Evolutionary conservation across 1,140 invertebrate species (phyloP).

Genomic region (Macrotrachela quadricornifera): DNA sequence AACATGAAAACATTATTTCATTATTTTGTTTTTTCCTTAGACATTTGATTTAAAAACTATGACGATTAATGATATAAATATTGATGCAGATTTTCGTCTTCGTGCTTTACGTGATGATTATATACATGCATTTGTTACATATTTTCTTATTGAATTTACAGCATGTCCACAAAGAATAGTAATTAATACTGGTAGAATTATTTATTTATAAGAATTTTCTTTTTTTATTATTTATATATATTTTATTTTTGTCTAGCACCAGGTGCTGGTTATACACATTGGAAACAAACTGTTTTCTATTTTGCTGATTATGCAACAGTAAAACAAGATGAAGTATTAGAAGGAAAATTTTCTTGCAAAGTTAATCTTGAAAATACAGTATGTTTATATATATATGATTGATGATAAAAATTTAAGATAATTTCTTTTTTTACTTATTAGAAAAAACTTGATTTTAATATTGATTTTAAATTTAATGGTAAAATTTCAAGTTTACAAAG

Average conservation of each 20-base stretch:
- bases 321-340: slow-evolving; percentile 1
- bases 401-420: neutral
- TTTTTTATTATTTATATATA: neutral
- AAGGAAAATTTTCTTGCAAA: slow-evolving; percentile 6
- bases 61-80: slow-evolving; percentile 72
- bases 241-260: slow-evolving; percentile 39
- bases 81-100: slow-evolving; percentile 66
- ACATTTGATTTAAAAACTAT: slow-evolving; percentile 95
- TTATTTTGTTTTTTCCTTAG: slow-evolving; percentile 55
- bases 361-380: slow-evolving; percentile 13
- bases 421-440: slow-evolving; percentile 17
- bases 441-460: slow-evolving; percentile 81
- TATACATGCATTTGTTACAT: slow-evolving; percentile 87
- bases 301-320: slow-evolving; percentile 45
- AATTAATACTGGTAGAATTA: slow-evolving; percentile 57
- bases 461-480: slow-evolving; percentile 79
- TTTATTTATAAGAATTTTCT: neutral
- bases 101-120: slow-evolving; percentile 79
- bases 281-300: slow-evolving; percentile 99
- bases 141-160: slow-evolving; percentile 96
- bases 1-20: too few species aligned
- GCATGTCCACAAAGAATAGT: slow-evolving; percentile 93
- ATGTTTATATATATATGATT: neutral
- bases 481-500: slow-evolving; percentile 31
- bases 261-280: slow-evolving; percentile 87